phyloP scores from a whole-genome alignment of 2,888 invertebrate genomes.

The Melinopterus prodromus region DNA sequence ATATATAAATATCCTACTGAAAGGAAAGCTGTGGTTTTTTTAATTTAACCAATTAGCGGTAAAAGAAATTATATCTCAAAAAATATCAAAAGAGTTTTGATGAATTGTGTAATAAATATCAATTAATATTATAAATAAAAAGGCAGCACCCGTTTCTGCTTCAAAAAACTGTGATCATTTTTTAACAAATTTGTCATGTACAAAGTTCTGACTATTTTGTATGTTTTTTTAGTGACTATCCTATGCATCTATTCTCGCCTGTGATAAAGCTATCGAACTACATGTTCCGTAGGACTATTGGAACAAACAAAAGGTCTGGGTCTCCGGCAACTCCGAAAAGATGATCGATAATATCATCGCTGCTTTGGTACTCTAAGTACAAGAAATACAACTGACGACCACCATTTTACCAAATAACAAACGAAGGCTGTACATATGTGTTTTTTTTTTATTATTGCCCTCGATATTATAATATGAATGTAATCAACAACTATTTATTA shows the following conservation, averaged over 20 bases:
- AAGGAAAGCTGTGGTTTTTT: too few species aligned
- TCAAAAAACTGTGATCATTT: too few species aligned
- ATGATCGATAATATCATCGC: constrained; percentile 47
- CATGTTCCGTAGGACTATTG: constrained; percentile 72
- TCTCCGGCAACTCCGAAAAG: constrained; percentile 36
- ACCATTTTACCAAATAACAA: constrained; percentile 31
- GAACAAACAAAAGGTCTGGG: constrained; percentile 46
- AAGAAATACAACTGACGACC: constrained; percentile 40
- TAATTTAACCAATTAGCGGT: too few species aligned
- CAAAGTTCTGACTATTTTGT: too few species aligned
- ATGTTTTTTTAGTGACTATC: constrained; percentile 67
- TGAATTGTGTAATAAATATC: too few species aligned
- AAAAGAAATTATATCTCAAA: too few species aligned
- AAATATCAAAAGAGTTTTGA: too few species aligned
- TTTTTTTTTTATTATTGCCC: constrained; percentile 36
- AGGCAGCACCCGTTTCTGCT: too few species aligned
- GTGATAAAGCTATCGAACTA: constrained; percentile 85
- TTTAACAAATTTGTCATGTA: too few species aligned
- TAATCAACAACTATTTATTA: constrained; percentile 13
- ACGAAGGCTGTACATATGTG: constrained; percentile 37
- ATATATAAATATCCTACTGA: too few species aligned
- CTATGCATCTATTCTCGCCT: constrained; percentile 81
- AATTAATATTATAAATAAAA: too few species aligned
- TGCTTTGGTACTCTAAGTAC: constrained; percentile 44
- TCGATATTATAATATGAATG: constrained; percentile 30